Base-by-base conservation (phyloP, 2,888 invertebrate species). In the Ectemnius lituratus region DNA sequence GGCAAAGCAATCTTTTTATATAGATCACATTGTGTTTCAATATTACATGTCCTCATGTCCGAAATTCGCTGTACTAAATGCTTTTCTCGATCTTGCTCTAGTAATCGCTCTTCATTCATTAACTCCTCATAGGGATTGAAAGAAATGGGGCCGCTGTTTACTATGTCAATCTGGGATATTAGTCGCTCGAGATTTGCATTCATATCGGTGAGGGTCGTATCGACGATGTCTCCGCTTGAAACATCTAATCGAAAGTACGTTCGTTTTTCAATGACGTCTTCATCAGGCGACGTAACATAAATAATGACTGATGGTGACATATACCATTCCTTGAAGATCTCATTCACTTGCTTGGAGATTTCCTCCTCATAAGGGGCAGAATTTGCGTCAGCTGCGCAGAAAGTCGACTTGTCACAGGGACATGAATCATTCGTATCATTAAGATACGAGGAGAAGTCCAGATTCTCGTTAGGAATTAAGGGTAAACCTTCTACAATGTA, bases 401-500 rank as follows among this genome's bases (percentile, higher is more conserved):
- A 8, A 57, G 16, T 14, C 60, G 18, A 4, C 45, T 20, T 20
- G 11, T 23, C 4, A 13, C 1, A 11, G 2, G 47, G 14, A 1
- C 52, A 46, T 2, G 20, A n/a, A 0, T 37, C 28, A 20, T 56
- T 14, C 27, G 73, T 68, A 11, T 67, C 60, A 57, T 52, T 58
- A 6, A 58, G 37, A 28, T 71, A 68, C 4, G 75, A 77, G 13
- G 80, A 75, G 16, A 78, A 75, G 67, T 87, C 79, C 68, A 90
- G 88, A 14, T 67, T 68, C 67, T 88, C 84, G 62, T 92, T 92
- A 2, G 92, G 91, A n/a, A 94, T 91, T 49, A 95, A 86, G 20
- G 95, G 95, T 75, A 95, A 90, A 6, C 94, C 95, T 70, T 94
- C 93, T 78, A 95, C 88, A 2, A 95, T 92, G 91, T 93, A 95